These are phyloP conservation scores for Melanerpes formicivorus DNA, from an alignment of 2,113 vertebrate species.

Conservation along the genomic window DNA sequence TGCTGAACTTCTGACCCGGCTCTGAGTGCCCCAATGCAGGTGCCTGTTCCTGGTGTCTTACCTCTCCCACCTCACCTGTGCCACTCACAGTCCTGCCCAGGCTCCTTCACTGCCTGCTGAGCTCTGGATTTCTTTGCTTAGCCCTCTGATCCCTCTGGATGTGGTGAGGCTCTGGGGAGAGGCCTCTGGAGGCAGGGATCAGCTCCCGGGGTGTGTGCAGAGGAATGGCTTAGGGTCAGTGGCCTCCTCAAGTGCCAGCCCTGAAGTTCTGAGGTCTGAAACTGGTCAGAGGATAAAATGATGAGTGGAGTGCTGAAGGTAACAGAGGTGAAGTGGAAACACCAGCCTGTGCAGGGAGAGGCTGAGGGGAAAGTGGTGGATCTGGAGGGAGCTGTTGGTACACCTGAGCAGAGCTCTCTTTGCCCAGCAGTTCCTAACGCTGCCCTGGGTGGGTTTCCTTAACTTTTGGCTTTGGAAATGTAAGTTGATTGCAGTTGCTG, in stretches of 20 bases:
- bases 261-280: background rate
- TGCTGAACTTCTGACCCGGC: background rate
- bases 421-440: background rate
- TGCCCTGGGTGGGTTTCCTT: background rate
- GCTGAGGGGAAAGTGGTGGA: background rate
- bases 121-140: background rate
- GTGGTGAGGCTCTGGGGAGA: background rate
- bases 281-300: background rate
- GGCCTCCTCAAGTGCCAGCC: background rate
- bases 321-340: background rate
- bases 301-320: background rate
- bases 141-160: background rate
- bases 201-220: too few relatives aligned
- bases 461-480: background rate
- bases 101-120: background rate
- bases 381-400: background rate
- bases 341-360: background rate
- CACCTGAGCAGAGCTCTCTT: background rate
- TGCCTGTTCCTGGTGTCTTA: background rate
- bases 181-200: background rate
- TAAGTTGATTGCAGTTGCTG: background rate
- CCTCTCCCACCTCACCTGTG: background rate
- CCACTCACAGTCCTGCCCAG: background rate
- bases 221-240: background rate
- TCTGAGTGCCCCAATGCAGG: background rate